phyloP scores from a whole-genome alignment of 2,113 vertebrate genomes.

The Prionailurus bengalensis region DNA sequence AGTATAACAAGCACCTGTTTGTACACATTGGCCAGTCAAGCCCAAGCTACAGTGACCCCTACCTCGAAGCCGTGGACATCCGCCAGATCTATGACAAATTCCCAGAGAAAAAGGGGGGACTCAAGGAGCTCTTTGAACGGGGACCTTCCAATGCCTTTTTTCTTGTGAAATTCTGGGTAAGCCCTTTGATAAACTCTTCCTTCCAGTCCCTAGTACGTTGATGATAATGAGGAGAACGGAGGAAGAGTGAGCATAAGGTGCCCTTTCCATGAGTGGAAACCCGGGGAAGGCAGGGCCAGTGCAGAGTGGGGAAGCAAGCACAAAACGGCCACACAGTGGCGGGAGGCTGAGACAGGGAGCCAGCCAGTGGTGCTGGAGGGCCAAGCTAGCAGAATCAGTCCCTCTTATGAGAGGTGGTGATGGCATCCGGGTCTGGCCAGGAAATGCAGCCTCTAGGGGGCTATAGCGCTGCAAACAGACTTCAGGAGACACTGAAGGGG shows the following conservation, averaged over 20 bases:
- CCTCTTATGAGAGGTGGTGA: not conserved
- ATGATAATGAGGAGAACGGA: not conserved
- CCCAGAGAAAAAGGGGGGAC: conserved; percentile 96
- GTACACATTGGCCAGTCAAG: conserved; percentile 96
- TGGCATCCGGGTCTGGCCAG: fast-evolving
- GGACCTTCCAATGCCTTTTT: conserved; percentile 95
- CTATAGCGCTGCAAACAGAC: not conserved
- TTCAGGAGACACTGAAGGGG: not conserved
- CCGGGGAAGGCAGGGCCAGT: not conserved
- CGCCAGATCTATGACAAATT: conserved; percentile 98
- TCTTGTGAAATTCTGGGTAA: conserved; percentile 98
- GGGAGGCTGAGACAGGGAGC: fast-evolving
- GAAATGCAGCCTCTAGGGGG: not conserved
- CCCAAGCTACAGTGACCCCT: conserved; percentile 94
- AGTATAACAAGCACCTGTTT: conserved; percentile 98
- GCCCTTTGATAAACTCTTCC: conserved; percentile 40
- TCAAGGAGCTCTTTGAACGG: conserved; percentile 96
- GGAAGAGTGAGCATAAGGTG: not conserved
- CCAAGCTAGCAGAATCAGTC: not conserved
- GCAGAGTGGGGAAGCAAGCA: no score
- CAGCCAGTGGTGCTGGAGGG: fast-evolving
- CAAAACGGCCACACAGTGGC: fast-evolving
- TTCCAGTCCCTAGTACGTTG: fast-evolving
- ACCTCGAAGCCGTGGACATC: conserved; percentile 95
- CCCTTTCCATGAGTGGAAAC: not conserved